Evolutionary conservation across 2,113 vertebrate species (phyloP).

Genomic region (Seriola aureovittata): DNA sequence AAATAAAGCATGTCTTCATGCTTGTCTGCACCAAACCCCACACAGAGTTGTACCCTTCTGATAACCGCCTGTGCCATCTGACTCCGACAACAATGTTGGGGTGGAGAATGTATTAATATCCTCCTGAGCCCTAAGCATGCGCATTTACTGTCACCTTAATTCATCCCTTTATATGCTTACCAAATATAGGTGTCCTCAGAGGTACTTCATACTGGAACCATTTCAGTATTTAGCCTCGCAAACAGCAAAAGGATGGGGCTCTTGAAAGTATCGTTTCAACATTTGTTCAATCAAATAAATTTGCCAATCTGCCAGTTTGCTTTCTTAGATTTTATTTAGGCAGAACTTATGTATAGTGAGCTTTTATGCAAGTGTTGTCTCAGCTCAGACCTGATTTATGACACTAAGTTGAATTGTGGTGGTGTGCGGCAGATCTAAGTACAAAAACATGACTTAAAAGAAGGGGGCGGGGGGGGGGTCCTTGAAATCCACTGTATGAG

Average conservation of each 20-base stretch:
- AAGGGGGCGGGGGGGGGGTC: too few species aligned
- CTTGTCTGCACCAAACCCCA: conserved; percentile 64
- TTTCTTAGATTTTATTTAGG: not conserved
- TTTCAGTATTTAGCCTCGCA: conserved; percentile 16
- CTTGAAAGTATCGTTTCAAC: not conserved
- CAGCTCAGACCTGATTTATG: not conserved
- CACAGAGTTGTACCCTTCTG: conserved; percentile 55
- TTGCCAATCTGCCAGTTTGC: conserved; percentile 6
- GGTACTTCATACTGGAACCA: conserved; percentile 21
- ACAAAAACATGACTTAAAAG: conserved; percentile 1
- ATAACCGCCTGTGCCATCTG: conserved; percentile 56
- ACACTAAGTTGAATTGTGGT: not conserved
- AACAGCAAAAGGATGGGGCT: not conserved
- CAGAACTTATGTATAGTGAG: not conserved
- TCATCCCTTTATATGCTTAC: conserved; percentile 54
- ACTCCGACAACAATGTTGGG: conserved; percentile 60
- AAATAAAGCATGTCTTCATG: conserved; percentile 72
- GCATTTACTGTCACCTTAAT: conserved; percentile 62
- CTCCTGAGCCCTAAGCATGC: conserved; percentile 59
- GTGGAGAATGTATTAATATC: conserved; percentile 65
- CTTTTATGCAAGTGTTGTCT: not conserved
- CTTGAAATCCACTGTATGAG: not conserved
- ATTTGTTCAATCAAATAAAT: conserved; percentile 1
- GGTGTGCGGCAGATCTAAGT: not conserved
- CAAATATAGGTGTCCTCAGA: conserved; percentile 58